A percentile compares a stretch with the other conserved stretches of the same genome.
Evolutionary conservation across 1,140 invertebrate species (phyloP).

Genomic region (Bicyclus anynana): DNA sequence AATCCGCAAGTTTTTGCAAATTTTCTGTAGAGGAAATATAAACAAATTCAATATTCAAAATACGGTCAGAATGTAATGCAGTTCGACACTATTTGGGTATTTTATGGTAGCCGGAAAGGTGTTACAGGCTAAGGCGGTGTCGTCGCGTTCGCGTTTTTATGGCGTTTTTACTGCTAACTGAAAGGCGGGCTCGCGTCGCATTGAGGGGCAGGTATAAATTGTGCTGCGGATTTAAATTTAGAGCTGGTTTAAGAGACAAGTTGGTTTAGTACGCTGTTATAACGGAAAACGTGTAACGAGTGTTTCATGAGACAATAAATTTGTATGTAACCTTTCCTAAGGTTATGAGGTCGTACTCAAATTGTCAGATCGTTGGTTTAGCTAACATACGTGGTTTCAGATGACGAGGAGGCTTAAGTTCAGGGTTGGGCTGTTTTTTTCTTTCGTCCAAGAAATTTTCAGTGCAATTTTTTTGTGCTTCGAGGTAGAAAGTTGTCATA

Average conservation of each 20-base stretch:
- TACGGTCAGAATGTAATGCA: conserved; percentile 14
- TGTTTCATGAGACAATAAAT: background rate
- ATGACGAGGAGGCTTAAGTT: too few relatives aligned
- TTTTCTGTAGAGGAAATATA: conserved; percentile 1
- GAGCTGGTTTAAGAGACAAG: conserved; percentile 7
- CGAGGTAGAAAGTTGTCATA: too few relatives aligned
- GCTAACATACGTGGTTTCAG: too few relatives aligned
- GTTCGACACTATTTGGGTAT: conserved; percentile 28
- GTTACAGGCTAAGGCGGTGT: conserved; percentile 18
- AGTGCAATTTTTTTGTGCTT: too few relatives aligned
- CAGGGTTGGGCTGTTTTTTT: too few relatives aligned
- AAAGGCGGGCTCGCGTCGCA: conserved; percentile 16
- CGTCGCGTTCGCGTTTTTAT: conserved; percentile 37
- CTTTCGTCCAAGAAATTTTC: too few relatives aligned
- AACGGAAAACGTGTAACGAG: background rate
- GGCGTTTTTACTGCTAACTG: conserved; percentile 43
- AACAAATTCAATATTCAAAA: conserved; percentile 18
- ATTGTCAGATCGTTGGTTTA: too few relatives aligned
- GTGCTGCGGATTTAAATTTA: conserved; percentile 14
- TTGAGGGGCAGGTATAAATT: conserved; percentile 16
- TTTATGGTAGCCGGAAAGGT: conserved; percentile 19
- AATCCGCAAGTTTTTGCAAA: too few relatives aligned
- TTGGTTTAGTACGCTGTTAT: background rate
- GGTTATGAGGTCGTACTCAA: too few relatives aligned
- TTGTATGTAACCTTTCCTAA: too few relatives aligned